These are phyloP conservation scores for Sebastes umbrosus DNA, from an alignment of 2,797 vertebrate genomes.

Conservation along the genomic window DNA sequence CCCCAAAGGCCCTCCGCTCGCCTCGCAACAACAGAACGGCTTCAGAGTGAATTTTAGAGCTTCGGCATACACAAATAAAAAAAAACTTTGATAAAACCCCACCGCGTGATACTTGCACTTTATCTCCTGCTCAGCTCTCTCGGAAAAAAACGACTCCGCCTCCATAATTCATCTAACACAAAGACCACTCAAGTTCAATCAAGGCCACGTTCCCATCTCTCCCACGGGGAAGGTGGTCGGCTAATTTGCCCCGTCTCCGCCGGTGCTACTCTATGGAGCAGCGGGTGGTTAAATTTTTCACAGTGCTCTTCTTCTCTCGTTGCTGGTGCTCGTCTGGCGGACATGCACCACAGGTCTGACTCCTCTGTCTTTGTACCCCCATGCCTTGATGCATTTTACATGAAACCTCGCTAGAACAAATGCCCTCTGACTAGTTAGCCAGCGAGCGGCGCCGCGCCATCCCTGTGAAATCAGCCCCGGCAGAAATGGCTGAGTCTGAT, in stretches of 20 bases:
- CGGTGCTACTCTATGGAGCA: conserved; percentile 16
- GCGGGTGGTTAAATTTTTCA: conserved; percentile 55
- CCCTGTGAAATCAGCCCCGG: conserved; percentile 39
- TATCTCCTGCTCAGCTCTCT: conserved; percentile 37
- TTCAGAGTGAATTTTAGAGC: conserved; percentile 51
- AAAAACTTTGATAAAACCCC: conserved; percentile 58
- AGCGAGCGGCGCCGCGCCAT: not conserved
- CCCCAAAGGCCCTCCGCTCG: not conserved
- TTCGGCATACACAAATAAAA: conserved; percentile 48
- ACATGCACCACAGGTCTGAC: conserved; percentile 46
- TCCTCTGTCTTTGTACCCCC: conserved; percentile 49
- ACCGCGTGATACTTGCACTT: conserved; percentile 34
- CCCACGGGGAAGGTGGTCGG: conserved; percentile 34
- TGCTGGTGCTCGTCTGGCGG: conserved; percentile 31
- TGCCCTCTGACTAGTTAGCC: conserved; percentile 48
- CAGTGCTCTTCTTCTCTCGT: conserved; percentile 30
- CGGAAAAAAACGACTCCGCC: conserved; percentile 31
- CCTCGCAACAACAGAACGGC: conserved; percentile 15
- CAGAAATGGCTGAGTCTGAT: conserved; percentile 37
- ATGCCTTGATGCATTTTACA: conserved; percentile 65
- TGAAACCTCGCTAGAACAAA: conserved; percentile 63
- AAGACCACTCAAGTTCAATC: conserved; percentile 53
- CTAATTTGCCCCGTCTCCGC: conserved; percentile 50
- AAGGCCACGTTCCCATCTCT: conserved; percentile 15
- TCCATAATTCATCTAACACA: conserved; percentile 60